Evolutionary conservation across 2,888 invertebrate genomes (phyloP).

Genomic region (Penaeus monodon): DNA sequence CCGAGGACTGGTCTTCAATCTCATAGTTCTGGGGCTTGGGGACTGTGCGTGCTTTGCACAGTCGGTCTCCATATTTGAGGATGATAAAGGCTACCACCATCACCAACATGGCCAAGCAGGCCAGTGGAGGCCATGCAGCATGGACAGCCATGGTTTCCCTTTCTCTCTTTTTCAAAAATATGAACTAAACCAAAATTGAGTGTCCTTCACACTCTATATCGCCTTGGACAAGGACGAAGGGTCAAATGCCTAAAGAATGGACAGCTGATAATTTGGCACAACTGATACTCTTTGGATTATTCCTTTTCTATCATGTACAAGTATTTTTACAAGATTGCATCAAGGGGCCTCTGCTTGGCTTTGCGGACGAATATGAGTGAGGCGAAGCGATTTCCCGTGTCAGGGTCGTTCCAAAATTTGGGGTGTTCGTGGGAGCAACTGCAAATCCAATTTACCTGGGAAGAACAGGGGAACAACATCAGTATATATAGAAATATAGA

Average conservation of each 20-base stretch:
- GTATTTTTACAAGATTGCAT: constrained; percentile 45
- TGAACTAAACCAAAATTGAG: no score
- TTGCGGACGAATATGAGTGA: constrained; percentile 62
- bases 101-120: constrained; percentile 80
- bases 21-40: constrained; percentile 39
- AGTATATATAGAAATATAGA: no score
- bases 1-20: constrained; percentile 45
- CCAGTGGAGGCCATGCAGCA: constrained; percentile 83
- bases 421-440: constrained; percentile 64
- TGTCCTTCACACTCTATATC: no score
- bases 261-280: no score
- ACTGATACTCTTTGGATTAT: no score
- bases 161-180: neutral
- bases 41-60: constrained; percentile 77
- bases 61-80: constrained; percentile 80
- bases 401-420: constrained; percentile 64
- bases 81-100: constrained; percentile 80
- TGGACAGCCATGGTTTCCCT: constrained; percentile 77
- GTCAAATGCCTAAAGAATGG: no score
- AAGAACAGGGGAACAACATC: neutral
- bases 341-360: constrained; percentile 62
- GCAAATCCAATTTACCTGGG: constrained; percentile 64
- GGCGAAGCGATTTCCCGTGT: constrained; percentile 64
- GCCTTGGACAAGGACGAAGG: no score
- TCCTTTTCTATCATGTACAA: no score